Base-by-base conservation (phyloP, 1,140 invertebrate species). In the Tetragonula clypearis region DNA sequence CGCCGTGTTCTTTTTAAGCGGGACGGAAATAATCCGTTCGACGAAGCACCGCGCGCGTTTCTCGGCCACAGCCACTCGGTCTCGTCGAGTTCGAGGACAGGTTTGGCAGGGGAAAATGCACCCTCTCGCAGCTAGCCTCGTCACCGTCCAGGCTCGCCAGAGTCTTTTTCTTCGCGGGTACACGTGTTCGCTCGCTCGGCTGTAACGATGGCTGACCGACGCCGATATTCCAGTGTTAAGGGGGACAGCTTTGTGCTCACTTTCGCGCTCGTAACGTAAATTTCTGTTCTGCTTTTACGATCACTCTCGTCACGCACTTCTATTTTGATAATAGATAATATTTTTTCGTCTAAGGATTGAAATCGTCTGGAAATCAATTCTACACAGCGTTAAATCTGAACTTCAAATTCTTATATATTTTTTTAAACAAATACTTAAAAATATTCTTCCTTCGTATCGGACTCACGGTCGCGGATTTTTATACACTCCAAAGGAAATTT, bases 11-110 rank as follows among this genome's bases (percentile, higher is more conserved):
- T 65, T 89, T 89, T 89, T 89, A 68, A 49, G 62, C 65, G 21
- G 80, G 49, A 84, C 87, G 76, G 77, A 89, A 89, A 89, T 89
- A 89, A 89, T 84, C 88, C 77, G 78, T 62, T 74, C 65, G 84
- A 66, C 62, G 72, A 76, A 85, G 80, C 75, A 35, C 68, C 23
- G 60, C 74, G 65, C 41, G 41, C 41, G 41, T 49, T 73, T 55
- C 83, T 65, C 73, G 75, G 19, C 68, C 72, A 23, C n/a, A 62
- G 58, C 66, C 80, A 55, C n/a, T 56, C 49, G 75, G 26, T 74
- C 55, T 68, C n/a, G 12, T 30, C n/a, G 41, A 14, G 41, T 26
- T 74, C 82, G 62, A 83, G 80, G 69, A 82, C 69, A 56, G 73
- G 55, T 53, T 26, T 14, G 60, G 26, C 60, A 26, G 17, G 5